Percentiles rank a stretch among this genome's conserved stretches.
Evolutionary conservation across 2,888 invertebrate species (phyloP).

Genomic region (Spodoptera littoralis): DNA sequence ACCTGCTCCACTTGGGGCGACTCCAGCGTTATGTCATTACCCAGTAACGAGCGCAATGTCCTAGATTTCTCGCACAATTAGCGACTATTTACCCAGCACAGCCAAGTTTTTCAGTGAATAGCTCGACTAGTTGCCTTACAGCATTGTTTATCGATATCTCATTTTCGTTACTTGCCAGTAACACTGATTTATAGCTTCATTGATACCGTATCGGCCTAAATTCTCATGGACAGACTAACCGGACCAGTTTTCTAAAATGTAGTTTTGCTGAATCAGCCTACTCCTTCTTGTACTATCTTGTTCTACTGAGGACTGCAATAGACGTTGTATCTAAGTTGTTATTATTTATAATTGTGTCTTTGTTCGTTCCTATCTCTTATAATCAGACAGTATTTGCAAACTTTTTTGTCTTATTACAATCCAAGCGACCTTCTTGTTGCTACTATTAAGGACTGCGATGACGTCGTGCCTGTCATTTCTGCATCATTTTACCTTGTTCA

Average conservation of each 20-base stretch:
- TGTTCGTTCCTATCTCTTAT: slow-evolving; percentile 13
- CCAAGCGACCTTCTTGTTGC: slow-evolving; percentile 35
- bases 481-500: slow-evolving; percentile 40
- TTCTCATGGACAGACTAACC: slow-evolving; percentile 63
- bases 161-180: slow-evolving; percentile 59
- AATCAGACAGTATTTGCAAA: slow-evolving; percentile 8
- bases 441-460: slow-evolving; percentile 23
- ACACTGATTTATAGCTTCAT: slow-evolving; percentile 68
- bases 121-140: slow-evolving; percentile 53
- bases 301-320: slow-evolving; percentile 4
- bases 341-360: slow-evolving; percentile 22
- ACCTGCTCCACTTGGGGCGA: slow-evolving; percentile 70
- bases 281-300: slow-evolving; percentile 16
- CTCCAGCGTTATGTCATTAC: slow-evolving; percentile 72
- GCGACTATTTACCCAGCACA: slow-evolving; percentile 62
- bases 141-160: slow-evolving; percentile 58
- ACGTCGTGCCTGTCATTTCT: slow-evolving; percentile 30
- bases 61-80: slow-evolving; percentile 74
- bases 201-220: slow-evolving; percentile 70
- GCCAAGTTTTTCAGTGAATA: slow-evolving; percentile 58
- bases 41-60: slow-evolving; percentile 64
- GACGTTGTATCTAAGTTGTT: slow-evolving; percentile 7
- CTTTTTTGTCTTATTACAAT: slow-evolving; percentile 12
- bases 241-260: slow-evolving; percentile 71
- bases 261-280: slow-evolving; percentile 37